Evolutionary conservation across 2,797 vertebrate species (phyloP).

Genomic region (Scolopax bukidnonensis): DNA sequence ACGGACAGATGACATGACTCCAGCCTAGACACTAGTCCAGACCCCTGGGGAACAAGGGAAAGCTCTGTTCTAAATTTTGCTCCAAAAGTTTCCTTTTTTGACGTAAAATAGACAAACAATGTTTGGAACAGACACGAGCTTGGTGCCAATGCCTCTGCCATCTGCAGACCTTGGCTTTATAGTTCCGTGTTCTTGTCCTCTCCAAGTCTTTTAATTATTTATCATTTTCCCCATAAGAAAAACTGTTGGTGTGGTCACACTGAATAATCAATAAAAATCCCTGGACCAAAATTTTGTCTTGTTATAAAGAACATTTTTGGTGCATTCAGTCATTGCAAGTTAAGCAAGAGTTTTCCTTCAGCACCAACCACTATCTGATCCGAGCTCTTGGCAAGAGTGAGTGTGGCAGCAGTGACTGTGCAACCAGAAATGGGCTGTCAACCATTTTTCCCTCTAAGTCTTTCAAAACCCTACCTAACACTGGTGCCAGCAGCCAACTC

Average conservation of each 20-base stretch:
- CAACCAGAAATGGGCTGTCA: neutral
- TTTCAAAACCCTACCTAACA: neutral
- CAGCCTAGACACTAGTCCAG: neutral
- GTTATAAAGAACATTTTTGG: neutral
- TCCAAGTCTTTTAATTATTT: neutral
- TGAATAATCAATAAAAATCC: neutral
- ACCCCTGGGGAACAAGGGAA: neutral
- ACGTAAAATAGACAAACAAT: neutral
- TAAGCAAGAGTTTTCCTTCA: conserved; percentile 17
- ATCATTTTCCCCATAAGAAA: fast-evolving
- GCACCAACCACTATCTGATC: neutral
- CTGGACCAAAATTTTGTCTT: neutral
- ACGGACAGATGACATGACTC: neutral
- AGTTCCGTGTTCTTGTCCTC: neutral
- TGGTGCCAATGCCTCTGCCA: neutral
- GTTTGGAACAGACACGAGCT: neutral
- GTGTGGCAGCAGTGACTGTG: neutral
- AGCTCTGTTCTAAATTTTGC: neutral
- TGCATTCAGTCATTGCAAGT: neutral
- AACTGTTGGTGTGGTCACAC: neutral
- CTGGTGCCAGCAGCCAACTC: neutral
- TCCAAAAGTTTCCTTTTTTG: neutral
- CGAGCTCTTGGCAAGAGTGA: neutral
- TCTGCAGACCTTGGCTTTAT: neutral
- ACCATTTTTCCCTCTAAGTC: neutral